Percentiles rank a stretch among this genome's conserved stretches.
Evolutionary conservation across 2,113 vertebrate genomes (phyloP).

Genomic region (Heteronetta atricapilla): DNA sequence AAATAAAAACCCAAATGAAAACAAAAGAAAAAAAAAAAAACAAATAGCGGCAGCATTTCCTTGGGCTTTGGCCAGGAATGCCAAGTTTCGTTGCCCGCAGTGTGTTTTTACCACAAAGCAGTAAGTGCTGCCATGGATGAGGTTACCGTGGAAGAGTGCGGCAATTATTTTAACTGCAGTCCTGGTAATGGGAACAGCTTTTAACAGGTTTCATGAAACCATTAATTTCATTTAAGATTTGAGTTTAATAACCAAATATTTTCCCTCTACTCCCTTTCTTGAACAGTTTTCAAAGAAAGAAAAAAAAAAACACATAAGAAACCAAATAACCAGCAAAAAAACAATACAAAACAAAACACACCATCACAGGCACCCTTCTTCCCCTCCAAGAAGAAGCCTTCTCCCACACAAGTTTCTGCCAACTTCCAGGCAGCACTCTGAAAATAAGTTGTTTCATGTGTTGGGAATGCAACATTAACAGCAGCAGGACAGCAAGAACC

Average conservation of each 20-base stretch:
- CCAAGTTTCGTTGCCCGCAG: neutral
- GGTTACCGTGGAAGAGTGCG: neutral
- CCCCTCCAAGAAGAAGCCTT: neutral
- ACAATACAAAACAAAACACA: neutral
- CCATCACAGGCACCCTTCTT: neutral
- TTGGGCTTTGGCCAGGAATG: neutral
- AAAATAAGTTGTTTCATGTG: neutral
- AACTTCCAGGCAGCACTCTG: neutral
- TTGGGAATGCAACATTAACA: neutral
- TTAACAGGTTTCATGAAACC: neutral
- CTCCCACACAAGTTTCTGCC: neutral
- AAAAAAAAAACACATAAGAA: neutral
- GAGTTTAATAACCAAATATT: neutral
- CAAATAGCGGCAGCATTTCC: neutral
- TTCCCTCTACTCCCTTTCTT: neutral
- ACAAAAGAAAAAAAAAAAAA: neutral
- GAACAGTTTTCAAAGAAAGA: neutral
- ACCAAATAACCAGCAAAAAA: neutral
- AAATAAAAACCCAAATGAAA: neutral
- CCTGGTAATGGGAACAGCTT: neutral
- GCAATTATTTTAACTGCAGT: neutral
- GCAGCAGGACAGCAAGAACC: neutral
- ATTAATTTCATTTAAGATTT: neutral
- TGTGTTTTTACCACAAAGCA: neutral
- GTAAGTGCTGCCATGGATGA: neutral